Evolutionary conservation across 2,797 vertebrate genomes (phyloP).

Genomic region (Aselliscus stoliczkanus): DNA sequence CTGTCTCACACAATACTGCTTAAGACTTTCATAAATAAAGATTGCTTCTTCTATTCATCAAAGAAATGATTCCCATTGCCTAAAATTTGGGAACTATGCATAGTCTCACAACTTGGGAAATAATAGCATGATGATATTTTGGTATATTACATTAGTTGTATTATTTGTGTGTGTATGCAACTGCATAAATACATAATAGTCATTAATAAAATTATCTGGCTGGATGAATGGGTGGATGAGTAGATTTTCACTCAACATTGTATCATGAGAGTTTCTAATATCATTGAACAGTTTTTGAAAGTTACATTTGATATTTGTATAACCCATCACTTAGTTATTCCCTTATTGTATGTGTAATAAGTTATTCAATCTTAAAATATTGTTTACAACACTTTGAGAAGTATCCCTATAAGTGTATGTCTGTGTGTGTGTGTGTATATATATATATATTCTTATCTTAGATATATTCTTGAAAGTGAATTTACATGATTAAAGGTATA

Average conservation of each 20-base stretch:
- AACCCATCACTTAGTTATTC: not conserved
- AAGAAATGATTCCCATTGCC: not conserved
- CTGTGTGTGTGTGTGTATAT: too few relatives aligned
- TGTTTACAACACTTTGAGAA: not conserved
- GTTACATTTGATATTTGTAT: not conserved
- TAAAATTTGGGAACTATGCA: not conserved
- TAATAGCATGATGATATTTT: not conserved
- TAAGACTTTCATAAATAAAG: not conserved
- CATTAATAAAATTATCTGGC: not conserved
- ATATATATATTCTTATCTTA: not conserved
- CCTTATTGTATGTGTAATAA: not conserved
- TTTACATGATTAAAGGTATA: not conserved
- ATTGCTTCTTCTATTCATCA: not conserved
- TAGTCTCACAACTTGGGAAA: not conserved
- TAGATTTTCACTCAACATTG: not conserved
- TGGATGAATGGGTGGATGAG: not conserved
- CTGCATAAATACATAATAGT: not conserved
- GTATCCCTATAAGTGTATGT: not conserved
- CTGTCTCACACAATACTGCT: not conserved
- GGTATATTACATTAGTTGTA: not conserved
- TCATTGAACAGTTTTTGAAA: not conserved
- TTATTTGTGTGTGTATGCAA: not conserved
- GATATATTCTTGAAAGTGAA: not conserved
- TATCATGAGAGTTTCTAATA: not conserved
- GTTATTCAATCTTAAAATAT: not conserved